A percentile compares a stretch with the other conserved stretches of the same genome.
Conservation (phyloP, 1,140 invertebrate species). For the Zeugodacus cucurbitae region DNA sequence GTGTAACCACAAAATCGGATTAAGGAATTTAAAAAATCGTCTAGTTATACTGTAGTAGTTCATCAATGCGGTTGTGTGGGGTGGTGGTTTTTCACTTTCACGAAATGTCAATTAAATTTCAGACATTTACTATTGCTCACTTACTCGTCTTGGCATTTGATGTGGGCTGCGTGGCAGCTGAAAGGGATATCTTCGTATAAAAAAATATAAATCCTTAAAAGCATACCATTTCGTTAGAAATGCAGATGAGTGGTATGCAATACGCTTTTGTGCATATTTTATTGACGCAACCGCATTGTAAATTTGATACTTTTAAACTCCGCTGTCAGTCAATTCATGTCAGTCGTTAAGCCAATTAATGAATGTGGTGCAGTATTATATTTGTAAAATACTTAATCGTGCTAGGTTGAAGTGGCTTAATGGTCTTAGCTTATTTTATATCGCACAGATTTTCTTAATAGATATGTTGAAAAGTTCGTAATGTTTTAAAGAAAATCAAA, state of each 20-base stretch:
- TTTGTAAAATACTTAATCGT: background rate
- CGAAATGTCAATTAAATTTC: constrained; percentile 27
- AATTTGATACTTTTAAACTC: constrained; percentile 2
- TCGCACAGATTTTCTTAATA: too few relatives aligned
- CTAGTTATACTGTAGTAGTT: background rate
- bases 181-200: background rate
- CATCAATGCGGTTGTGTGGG: background rate
- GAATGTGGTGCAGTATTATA: background rate
- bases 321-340: background rate
- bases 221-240: background rate
- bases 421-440: background rate
- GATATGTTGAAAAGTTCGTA: too few relatives aligned
- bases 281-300: background rate
- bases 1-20: constrained; percentile 30
- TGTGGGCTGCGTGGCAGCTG: background rate
- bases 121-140: background rate
- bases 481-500: too few relatives aligned
- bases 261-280: constrained; percentile 31
- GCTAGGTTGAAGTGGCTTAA: background rate
- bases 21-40: constrained; percentile 5
- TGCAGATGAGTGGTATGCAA: background rate
- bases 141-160: background rate
- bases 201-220: background rate
- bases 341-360: background rate
- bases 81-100: background rate